These are phyloP conservation scores for Elachura formosa DNA, from an alignment of 2,113 vertebrate species.

Conservation along the genomic window DNA sequence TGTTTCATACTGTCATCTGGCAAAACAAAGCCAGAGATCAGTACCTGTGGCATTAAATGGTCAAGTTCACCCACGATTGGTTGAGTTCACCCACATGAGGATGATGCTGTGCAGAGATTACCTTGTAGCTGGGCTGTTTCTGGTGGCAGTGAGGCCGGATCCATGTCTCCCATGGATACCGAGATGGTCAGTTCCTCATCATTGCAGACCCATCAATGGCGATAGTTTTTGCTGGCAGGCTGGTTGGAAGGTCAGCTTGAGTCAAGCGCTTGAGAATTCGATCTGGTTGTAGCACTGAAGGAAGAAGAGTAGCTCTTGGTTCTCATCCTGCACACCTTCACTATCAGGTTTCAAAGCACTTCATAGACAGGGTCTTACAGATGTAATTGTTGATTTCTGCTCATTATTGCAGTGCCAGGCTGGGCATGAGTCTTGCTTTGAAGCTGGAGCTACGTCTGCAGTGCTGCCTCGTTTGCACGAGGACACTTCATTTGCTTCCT, in stretches of 20 bases:
- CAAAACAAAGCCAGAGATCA: neutral
- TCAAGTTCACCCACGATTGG: neutral
- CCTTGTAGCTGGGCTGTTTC: neutral
- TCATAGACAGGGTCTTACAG: neutral
- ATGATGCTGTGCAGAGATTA: neutral
- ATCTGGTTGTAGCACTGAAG: accelerated
- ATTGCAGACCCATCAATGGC: neutral
- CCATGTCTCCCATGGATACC: neutral
- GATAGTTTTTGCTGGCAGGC: neutral
- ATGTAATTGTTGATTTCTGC: neutral
- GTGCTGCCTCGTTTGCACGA: accelerated
- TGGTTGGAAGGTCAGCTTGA: neutral
- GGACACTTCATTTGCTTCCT: neutral
- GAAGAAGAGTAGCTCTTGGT: neutral
- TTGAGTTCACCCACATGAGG: neutral
- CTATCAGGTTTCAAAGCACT: neutral
- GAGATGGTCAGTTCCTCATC: neutral
- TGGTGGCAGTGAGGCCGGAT: neutral
- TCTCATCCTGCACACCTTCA: neutral
- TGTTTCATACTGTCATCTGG: neutral
- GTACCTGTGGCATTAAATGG: neutral
- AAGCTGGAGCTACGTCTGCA: neutral
- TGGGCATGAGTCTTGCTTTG: neutral
- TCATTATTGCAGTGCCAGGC: neutral
- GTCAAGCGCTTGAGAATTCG: accelerated